Base-by-base conservation (phyloP, 1,140 invertebrate species). In the Drosophila bocqueti region DNA sequence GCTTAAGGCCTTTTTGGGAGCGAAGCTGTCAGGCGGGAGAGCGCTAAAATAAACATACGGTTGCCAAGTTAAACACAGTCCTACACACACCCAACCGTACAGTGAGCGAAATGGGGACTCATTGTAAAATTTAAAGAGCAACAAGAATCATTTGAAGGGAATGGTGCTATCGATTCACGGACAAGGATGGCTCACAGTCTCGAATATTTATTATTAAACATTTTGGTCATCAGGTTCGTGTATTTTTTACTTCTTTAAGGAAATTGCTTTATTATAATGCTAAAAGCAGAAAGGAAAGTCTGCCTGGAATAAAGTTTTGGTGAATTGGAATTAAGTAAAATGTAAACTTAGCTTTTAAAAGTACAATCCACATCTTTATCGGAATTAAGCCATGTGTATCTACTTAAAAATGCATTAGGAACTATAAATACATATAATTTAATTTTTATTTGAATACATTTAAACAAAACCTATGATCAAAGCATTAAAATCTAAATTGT, bases 1-100 rank as follows among this genome's bases (percentile, higher is more conserved):
- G 84, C 84, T 84, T 76, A 83, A 84, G 84, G 85, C 81, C 77
- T 86, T 79, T 79, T 66, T 66, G 82, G 64, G 59, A 59, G 50
- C 66, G 55, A 72, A 76, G 63, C 59, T 82, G 80, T 52, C 74
- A 66, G 79, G 46, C 64, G 74, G 67, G 71, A 61, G 58, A 78
- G 57, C 64, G 61, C 69, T 81, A 81, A 72, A 89, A 87, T 84
- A 87, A 89, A 89, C 84, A 90, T 83, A 82, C 75, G 76, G 66
- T 62, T 72, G 82, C 82, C 82, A 77, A 85, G 66, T 74, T 64
- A 84, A 83, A 77, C 73, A 81, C 65, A 76, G 43, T 29, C 57
- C 26, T 52, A 49, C 62, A 64, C 52, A 73, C 66, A 74, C 60
- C 68, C 47, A 21, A 40, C 31, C 34, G 18, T 60, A 18, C 63